Evolutionary conservation across 2,797 vertebrate genomes (phyloP), one percentile per base, ranked within the genome.

Genomic region (Danio choprae): DNA sequence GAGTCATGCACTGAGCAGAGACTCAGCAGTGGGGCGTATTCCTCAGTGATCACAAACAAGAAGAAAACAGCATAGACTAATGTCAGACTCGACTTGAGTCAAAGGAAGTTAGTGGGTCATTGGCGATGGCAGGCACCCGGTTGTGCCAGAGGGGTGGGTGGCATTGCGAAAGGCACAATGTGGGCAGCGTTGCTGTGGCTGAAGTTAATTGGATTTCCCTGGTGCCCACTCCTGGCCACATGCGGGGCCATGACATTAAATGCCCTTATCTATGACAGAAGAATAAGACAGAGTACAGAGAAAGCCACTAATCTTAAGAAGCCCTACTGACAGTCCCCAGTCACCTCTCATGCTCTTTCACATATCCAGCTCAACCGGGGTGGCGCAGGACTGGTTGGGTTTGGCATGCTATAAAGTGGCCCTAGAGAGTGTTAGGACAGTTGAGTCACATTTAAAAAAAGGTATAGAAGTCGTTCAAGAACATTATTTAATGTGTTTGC

Each of bases 231-330:
- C 82, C 73, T 87, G 89, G 90, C 89, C 89, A 85, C 92, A 91
- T 83, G 88, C 89, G 89, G 90, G 87, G 91, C 87, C 89, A 88
- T 92, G 90, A 92, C 90, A 93, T 90, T 90, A 89, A 93, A 93
- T 89, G 89, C 87, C 88, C 90, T 92, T 92, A 91, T 90, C 88
- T 88, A 90, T 89, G 88, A 90, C 86, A 82, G 87, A 87, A 82
- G 86, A 90, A 87, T 86, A 88, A 88, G 88, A 90, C 88, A 89
- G 87, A 90, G 88, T 83, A 80, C 83, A 89, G 90, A 88, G 89
- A 89, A 92, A 91, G 91, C 90, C 89, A 90, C 92, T 91, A 88
- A 90, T 92, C 90, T 90, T 90, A 90, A 91, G 86, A 88, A 92
- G 89, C 88, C 89, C 89, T 90, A 90, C 44, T 71, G 81, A 89